Evolutionary conservation across 1,140 invertebrate genomes (phyloP), one percentile per base, ranked within the genome.

Genomic region (Bactericera cockerelli): DNA sequence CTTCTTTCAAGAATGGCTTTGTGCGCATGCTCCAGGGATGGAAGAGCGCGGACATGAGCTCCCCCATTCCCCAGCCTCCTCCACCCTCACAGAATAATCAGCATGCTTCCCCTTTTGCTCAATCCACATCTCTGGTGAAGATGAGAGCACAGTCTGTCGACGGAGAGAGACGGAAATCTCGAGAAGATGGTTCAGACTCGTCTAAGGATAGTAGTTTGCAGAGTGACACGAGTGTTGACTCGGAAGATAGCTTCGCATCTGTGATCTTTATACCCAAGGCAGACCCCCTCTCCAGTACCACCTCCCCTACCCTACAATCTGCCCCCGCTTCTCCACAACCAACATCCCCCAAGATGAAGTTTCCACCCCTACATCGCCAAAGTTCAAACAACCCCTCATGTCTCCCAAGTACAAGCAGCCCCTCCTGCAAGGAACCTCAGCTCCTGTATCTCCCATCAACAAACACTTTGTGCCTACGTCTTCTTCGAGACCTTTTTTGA

Each of bases 161-260:
- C 65, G 60, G 60, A 31, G 80, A 83, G 64, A 70, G 83, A 38
- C 74, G 84, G 26, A 73, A 80, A 26, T 87, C 84, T 0, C 76
- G 81, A 58, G 89, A 92, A 70, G 89, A 91, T 63, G 87, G 87
- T 6, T 92, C 89, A 0, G 89, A 93, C 68, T 90, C 88, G 0
- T 89, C 87, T 1, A 93, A 93, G 72, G 88, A 93, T 67, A 89
- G 86, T 67, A 92, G 89, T 70, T 75, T 93, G 53, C 89, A 93
- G 69, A 92, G 88, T 70, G 89, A 93, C 66, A 93, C 90, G 0
- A 92, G 89, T 71, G 84, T 93, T 1, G 89, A 93, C 70, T 91
- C 87, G 1, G 89, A 93, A 71, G 89, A 93, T 65, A 90, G 87
- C 71, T 89, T 91, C 68, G 87, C 87, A 28, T 91, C 88, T 54